A percentile compares a stretch with the other conserved stretches of the same genome.
phyloP scores from a whole-genome alignment of 1,140 invertebrate genomes.

The Lethrus apterus region DNA sequence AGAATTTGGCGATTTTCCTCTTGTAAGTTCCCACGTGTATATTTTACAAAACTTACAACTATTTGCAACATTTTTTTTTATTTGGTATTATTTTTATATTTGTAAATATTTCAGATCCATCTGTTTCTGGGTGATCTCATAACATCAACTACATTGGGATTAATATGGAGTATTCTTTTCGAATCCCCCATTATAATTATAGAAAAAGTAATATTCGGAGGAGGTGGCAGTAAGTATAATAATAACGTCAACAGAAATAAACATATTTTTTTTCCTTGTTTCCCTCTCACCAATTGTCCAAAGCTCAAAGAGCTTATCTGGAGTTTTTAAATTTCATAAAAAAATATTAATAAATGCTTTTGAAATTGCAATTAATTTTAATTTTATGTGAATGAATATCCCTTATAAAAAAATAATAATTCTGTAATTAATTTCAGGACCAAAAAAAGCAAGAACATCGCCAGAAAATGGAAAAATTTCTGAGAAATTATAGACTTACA shows the following conservation, averaged over 20 bases:
- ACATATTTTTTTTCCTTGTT: background rate
- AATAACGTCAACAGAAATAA: background rate
- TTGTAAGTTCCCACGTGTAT: background rate
- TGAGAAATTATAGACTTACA: no score
- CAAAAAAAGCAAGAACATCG: no score
- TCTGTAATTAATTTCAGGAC: background rate
- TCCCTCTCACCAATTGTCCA: no score
- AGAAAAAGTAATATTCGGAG: slow-evolving; percentile 14
- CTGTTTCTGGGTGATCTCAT: slow-evolving; percentile 11
- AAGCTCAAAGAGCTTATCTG: no score
- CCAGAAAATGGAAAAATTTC: no score
- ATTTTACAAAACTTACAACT: background rate
- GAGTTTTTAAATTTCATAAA: no score
- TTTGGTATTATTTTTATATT: no score
- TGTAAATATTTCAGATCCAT: slow-evolving; percentile 17
- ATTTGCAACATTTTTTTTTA: background rate
- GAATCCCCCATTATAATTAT: slow-evolving; percentile 13
- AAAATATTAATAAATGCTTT: no score
- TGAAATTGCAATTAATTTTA: no score
- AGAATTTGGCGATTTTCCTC: slow-evolving; percentile 1
- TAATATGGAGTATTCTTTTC: slow-evolving; percentile 15
- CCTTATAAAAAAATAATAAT: background rate
- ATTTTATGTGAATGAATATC: background rate
- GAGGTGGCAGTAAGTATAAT: background rate
- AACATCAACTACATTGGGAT: slow-evolving; percentile 1